Conservation (phyloP, 2,797 vertebrate genomes). For the Nasua narica region DNA sequence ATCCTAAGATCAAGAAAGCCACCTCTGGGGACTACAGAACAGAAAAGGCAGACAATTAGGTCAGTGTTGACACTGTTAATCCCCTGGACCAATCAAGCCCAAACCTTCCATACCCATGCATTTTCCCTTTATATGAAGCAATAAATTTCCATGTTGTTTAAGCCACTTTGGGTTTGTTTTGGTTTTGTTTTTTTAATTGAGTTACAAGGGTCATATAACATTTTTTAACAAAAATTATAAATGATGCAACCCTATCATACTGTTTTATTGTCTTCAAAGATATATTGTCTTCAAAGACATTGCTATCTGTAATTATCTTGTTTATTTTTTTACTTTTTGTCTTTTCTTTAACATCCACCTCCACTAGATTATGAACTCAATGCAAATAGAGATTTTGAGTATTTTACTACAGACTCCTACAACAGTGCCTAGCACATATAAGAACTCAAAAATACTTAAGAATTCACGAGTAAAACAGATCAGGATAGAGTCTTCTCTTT, state of each 20-base stretch:
- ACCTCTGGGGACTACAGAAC: neutral
- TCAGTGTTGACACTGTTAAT: neutral
- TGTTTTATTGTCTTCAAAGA: neutral
- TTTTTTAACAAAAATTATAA: slow-evolving; percentile 1
- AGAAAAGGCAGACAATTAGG: neutral
- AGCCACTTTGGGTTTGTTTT: neutral
- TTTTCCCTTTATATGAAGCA: neutral
- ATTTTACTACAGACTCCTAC: neutral
- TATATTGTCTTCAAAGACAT: neutral
- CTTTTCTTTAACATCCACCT: neutral
- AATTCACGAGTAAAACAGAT: neutral
- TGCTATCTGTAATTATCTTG: neutral
- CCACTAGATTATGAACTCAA: neutral
- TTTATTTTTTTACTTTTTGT: neutral
- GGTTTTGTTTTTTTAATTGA: neutral
- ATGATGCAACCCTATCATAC: neutral
- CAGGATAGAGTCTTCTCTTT: neutral
- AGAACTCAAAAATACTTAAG: neutral
- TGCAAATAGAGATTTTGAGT: neutral
- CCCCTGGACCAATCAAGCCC: neutral
- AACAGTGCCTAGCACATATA: neutral
- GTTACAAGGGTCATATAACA: neutral
- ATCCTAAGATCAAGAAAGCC: neutral
- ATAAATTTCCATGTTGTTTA: neutral
- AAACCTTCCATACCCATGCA: neutral